Base-by-base conservation (phyloP, 2,888 invertebrate genomes). In the Schrankia costaestrigalis region DNA sequence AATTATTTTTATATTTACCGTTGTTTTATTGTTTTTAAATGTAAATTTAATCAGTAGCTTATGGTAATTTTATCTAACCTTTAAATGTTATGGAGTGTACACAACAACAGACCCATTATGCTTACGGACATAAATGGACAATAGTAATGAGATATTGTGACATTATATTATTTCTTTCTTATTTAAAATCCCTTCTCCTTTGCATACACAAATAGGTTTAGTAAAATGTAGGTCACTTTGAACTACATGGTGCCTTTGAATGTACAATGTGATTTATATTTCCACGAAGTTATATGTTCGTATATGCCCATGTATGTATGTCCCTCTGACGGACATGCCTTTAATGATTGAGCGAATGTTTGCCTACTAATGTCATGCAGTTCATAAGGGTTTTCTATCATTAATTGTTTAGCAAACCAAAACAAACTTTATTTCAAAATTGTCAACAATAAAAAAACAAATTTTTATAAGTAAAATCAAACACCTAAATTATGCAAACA, bases 101-200 rank as follows among this genome's bases (percentile, higher is more conserved):
- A 51, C 51, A 51, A 56, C n/a, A 58, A 34, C 36, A 42, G 31
- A 30, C 33, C 43, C 38, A 47, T 58, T 48, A 50, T 51, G 45
- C 47, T 43, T 38, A 37, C 37, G 28, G 26, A 42, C 43, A 48
- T 42, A 56, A 56, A 58, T 48, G 48, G 56, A 51, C 48, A 47
- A 45, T 34, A 5, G 51, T 58, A 55, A 56, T 58, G 48, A 48
- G 56, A 46, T 43, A 56, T 55, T 56, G 47, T 45, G 38, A 41
- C 25, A 58, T 45, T 48, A 43, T 41, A 45, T 42, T 41, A 54
- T 47, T 35, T 31, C 35, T 55, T 34, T 51, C 32, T 47, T 56
- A 55, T 55, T 51, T 48, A 43, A 55, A 51, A 51, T 36, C 37
- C 37, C 41, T 50, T 41, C 22, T 19, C 31, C 43, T 50, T 47